These are phyloP conservation scores for Drosophila orosa DNA, from an alignment of 1,140 invertebrate species.

Conservation along the genomic window DNA sequence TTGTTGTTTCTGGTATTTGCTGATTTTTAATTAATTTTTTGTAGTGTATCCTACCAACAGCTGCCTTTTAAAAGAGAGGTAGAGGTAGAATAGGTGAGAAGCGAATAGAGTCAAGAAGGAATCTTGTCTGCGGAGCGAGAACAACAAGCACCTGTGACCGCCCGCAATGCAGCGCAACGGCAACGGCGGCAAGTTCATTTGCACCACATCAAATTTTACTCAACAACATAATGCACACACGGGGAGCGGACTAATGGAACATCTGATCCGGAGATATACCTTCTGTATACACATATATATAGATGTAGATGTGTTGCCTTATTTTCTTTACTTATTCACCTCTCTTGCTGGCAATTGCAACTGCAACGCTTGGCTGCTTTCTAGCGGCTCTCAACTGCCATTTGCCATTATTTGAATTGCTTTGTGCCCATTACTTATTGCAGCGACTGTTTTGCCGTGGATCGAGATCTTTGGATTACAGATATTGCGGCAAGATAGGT, in stretches of 20 bases:
- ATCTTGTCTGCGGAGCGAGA: slow-evolving; percentile 14
- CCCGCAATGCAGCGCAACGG: slow-evolving; percentile 53
- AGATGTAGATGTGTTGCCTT: slow-evolving; percentile 4
- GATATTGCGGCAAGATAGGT: slow-evolving; percentile 21
- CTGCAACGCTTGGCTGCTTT: slow-evolving; percentile 70
- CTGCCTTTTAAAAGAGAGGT: slow-evolving; percentile 41
- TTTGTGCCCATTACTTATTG: slow-evolving; percentile 76
- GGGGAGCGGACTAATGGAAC: slow-evolving; percentile 30
- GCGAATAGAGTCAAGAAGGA: slow-evolving; percentile 24
- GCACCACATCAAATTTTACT: slow-evolving; percentile 51
- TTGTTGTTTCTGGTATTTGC: not conserved
- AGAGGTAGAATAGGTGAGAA: slow-evolving; percentile 22
- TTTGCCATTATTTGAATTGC: slow-evolving; percentile 74
- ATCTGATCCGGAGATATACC: slow-evolving; percentile 43
- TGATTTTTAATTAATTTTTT: not conserved
- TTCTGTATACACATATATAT: no score
- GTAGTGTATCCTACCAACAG: slow-evolving; percentile 39
- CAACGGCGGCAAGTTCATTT: slow-evolving; percentile 59
- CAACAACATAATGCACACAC: slow-evolving; percentile 21
- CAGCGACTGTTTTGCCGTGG: slow-evolving; percentile 56
- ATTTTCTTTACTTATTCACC: not conserved
- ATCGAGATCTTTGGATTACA: slow-evolving; percentile 39
- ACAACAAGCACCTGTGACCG: slow-evolving; percentile 72
- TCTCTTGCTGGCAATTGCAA: slow-evolving; percentile 26
- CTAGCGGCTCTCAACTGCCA: slow-evolving; percentile 64